Conservation (phyloP, 2,888 invertebrate genomes). For the Drosophila longiperda region DNA sequence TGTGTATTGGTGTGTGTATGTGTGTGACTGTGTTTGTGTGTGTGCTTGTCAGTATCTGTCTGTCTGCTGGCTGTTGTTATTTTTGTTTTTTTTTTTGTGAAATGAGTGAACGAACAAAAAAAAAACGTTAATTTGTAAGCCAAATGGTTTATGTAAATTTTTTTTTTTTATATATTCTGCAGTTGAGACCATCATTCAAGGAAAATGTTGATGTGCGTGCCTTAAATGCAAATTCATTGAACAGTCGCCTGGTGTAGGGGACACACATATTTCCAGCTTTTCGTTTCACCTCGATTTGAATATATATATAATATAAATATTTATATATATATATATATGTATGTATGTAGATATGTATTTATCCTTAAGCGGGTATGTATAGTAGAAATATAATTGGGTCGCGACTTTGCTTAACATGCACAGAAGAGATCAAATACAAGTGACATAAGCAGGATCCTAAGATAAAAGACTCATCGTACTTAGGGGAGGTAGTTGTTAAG, state of each 20-base stretch:
- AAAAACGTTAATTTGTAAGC: constrained; percentile 74
- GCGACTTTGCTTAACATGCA: constrained; percentile 34
- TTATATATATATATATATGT: constrained; percentile 7
- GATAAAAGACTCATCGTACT: constrained; percentile 27
- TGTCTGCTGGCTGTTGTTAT: constrained; percentile 57
- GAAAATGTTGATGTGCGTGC: constrained; percentile 82
- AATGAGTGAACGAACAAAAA: constrained; percentile 63
- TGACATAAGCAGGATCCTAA: constrained; percentile 6
- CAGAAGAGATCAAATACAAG: constrained; percentile 25
- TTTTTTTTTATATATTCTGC: constrained; percentile 61
- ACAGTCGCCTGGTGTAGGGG: constrained; percentile 77
- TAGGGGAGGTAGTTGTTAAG: constrained; percentile 6
- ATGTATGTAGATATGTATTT: constrained; percentile 2
- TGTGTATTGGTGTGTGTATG: constrained; percentile 2
- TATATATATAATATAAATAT: constrained; percentile 2
- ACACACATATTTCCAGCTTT: constrained; percentile 66
- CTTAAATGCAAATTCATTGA: constrained; percentile 83
- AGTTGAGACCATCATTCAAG: constrained; percentile 83
- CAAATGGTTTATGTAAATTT: constrained; percentile 81
- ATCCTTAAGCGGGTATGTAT: constrained; percentile 9
- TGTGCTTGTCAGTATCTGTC: constrained; percentile 56
- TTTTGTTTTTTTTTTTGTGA: constrained; percentile 49
- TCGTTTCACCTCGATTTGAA: constrained; percentile 24
- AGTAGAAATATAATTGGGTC: constrained; percentile 5
- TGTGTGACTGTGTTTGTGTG: constrained; percentile 22